phyloP scores from a whole-genome alignment of 2,888 invertebrate species.

The Acanthopleura granulata region DNA sequence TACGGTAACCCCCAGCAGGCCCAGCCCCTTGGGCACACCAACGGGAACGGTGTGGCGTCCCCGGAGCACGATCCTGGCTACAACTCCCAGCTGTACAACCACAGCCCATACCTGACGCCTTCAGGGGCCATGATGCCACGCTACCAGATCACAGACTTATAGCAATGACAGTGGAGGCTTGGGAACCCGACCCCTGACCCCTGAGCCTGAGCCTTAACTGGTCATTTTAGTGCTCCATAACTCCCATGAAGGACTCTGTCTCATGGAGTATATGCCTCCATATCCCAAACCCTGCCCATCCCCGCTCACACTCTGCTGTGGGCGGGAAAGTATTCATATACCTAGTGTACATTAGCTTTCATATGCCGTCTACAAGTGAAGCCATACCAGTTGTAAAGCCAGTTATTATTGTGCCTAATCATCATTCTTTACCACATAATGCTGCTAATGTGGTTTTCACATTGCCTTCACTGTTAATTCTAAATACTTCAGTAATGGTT shows the following conservation, averaged over 20 bases:
- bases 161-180: constrained; percentile 16
- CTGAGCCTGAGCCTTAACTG: too few relatives aligned
- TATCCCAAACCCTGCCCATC: constrained; percentile 23
- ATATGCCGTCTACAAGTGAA: constrained; percentile 23
- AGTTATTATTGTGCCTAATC: too few relatives aligned
- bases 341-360: background rate
- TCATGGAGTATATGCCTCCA: too few relatives aligned
- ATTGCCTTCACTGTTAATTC: too few relatives aligned
- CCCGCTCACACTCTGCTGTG: constrained; percentile 34
- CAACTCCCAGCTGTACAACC: background rate
- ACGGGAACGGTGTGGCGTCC: background rate
- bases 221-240: too few relatives aligned
- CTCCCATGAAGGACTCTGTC: too few relatives aligned
- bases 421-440: too few relatives aligned
- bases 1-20: background rate
- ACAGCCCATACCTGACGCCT: background rate
- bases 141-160: constrained; percentile 32
- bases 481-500: too few relatives aligned
- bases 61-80: background rate
- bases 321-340: background rate
- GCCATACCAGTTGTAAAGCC: too few relatives aligned
- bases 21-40: background rate
- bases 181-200: too few relatives aligned
- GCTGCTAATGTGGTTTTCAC: too few relatives aligned
- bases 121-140: background rate